Conservation (phyloP, 2,888 invertebrate genomes). For the Lamellibrachia satsuma region DNA sequence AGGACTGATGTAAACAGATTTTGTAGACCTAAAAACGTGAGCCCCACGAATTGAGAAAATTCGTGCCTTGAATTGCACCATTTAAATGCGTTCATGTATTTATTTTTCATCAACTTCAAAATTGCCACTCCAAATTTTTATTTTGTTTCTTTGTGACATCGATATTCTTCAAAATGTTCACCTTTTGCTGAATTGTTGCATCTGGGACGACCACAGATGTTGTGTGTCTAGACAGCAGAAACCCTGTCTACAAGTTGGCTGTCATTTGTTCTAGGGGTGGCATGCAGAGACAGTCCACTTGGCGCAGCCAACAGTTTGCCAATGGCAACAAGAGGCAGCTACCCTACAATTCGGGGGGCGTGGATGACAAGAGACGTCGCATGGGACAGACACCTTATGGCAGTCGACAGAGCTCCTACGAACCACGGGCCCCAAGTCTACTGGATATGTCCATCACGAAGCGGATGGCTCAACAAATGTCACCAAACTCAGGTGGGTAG, state of each 20-base stretch:
- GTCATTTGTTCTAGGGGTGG: background rate
- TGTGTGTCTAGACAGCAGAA: too few relatives aligned
- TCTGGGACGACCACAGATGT: too few relatives aligned
- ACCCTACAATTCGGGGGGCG: background rate
- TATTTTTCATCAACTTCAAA: too few relatives aligned
- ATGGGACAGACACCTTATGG: background rate
- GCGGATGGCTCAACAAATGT: background rate
- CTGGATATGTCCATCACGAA: background rate
- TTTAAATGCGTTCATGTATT: too few relatives aligned
- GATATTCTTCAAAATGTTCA: too few relatives aligned
- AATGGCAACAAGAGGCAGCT: background rate
- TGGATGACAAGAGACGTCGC: background rate
- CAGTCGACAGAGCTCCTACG: background rate
- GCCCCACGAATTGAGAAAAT: too few relatives aligned
- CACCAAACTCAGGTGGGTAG: background rate
- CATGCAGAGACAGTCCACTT: background rate
- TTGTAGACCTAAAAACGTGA: too few relatives aligned
- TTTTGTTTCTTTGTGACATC: too few relatives aligned
- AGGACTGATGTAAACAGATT: too few relatives aligned
- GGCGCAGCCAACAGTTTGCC: background rate
- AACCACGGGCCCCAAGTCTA: background rate
- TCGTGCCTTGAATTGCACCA: too few relatives aligned
- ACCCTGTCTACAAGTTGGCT: background rate
- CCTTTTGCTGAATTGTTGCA: too few relatives aligned
- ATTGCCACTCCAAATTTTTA: too few relatives aligned